phyloP scores from a whole-genome alignment of 1,140 invertebrate genomes.

The Steinernema khuongi region DNA sequence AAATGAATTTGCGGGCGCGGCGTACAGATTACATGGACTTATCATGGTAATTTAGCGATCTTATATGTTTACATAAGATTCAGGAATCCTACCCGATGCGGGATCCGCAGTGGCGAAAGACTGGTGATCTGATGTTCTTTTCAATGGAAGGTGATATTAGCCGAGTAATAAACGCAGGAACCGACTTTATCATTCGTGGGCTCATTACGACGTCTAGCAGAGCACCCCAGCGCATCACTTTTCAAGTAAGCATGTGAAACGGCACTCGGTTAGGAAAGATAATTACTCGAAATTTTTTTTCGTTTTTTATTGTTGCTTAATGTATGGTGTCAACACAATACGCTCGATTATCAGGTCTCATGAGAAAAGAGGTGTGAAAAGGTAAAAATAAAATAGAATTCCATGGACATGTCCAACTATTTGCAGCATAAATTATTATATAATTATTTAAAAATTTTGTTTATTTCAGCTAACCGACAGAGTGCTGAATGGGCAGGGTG shows the following conservation, averaged over 20 bases:
- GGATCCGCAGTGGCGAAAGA: slow-evolving; percentile 25
- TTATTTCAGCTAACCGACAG: slow-evolving; percentile 30
- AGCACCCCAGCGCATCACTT: slow-evolving; percentile 36
- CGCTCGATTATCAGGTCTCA: too few species aligned
- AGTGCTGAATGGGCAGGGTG: slow-evolving; percentile 61
- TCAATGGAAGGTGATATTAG: slow-evolving; percentile 18
- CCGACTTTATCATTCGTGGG: slow-evolving; percentile 35
- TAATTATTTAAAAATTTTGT: background rate
- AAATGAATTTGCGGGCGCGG: slow-evolving; percentile 36
- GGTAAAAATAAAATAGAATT: background rate
- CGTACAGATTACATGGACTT: slow-evolving; percentile 41
- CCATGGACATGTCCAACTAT: too few species aligned
- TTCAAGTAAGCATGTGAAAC: slow-evolving; percentile 8
- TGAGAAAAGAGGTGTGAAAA: background rate
- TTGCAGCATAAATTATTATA: background rate
- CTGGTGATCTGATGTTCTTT: slow-evolving; percentile 14
- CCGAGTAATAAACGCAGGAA: slow-evolving; percentile 18
- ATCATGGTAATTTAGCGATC: slow-evolving; percentile 27
- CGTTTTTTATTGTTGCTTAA: too few species aligned
- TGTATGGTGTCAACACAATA: too few species aligned
- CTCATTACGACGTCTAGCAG: slow-evolving; percentile 29
- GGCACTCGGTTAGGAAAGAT: too few species aligned
- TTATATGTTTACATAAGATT: background rate
- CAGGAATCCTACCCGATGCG: slow-evolving; percentile 35
- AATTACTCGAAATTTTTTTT: too few species aligned